A percentile compares a stretch with the other conserved stretches of the same genome.
These are phyloP conservation scores for Tragelaphus imberbis DNA, from an alignment of 2,113 vertebrate genomes.

Conservation along the genomic window DNA sequence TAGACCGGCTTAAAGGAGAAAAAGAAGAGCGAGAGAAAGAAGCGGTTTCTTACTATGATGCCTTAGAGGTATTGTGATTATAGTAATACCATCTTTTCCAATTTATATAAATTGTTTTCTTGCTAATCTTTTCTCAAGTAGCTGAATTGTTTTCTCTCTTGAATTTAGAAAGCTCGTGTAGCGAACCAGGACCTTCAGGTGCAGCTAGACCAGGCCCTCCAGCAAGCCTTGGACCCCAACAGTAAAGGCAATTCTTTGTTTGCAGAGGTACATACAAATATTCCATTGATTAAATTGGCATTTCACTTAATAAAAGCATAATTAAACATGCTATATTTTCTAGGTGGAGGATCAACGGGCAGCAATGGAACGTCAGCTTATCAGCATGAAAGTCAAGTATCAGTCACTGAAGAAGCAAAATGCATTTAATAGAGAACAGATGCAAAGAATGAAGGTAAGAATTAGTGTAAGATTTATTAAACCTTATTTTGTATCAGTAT, in stretches of 20 bases:
- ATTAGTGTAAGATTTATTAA: constrained; percentile 39
- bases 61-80: constrained; percentile 86
- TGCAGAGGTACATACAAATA: constrained; percentile 86
- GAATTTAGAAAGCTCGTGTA: constrained; percentile 89
- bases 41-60: constrained; percentile 86
- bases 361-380: constrained; percentile 92
- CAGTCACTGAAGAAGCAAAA: constrained; percentile 93
- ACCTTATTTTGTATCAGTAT: background rate
- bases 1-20: constrained; percentile 84
- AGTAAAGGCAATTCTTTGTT: constrained; percentile 97
- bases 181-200: constrained; percentile 89
- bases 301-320: background rate
- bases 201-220: constrained; percentile 88
- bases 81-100: background rate
- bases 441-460: constrained; percentile 94
- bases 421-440: constrained; percentile 91
- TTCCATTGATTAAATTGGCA: background rate
- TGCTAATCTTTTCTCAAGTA: background rate
- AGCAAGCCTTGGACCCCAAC: constrained; percentile 90
- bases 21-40: constrained; percentile 91
- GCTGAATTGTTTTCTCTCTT: constrained; percentile 29
- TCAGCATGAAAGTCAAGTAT: constrained; percentile 92
- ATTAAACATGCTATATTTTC: constrained; percentile 42
- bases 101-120: background rate
- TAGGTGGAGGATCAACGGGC: constrained; percentile 95